Conservation (phyloP, 2,113 vertebrate species). For the Ageneiosus marmoratus region DNA sequence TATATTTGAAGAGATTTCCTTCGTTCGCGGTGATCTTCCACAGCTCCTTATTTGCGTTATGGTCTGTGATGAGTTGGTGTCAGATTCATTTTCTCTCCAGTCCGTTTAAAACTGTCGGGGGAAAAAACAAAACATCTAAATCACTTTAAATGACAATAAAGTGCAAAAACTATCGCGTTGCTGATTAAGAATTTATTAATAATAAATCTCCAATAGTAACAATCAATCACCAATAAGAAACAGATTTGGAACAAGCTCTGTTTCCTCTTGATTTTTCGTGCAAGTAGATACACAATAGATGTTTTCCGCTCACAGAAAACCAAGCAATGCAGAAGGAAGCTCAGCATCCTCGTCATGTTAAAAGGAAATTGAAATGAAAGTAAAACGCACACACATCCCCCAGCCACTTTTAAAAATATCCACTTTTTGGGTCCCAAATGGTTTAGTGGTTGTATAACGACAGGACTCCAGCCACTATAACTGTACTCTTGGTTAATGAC, state of each 20-base stretch:
- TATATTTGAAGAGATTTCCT: slow-evolving; percentile 10
- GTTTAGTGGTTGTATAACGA: slow-evolving; percentile 50
- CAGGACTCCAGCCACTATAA: slow-evolving; percentile 42
- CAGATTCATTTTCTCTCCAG: not conserved
- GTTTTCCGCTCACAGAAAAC: slow-evolving; percentile 54
- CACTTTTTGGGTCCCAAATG: slow-evolving; percentile 53
- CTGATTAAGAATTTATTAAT: not conserved
- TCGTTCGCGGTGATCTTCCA: not conserved
- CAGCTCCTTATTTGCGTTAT: not conserved
- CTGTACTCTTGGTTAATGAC: slow-evolving; percentile 53
- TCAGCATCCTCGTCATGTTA: slow-evolving; percentile 44
- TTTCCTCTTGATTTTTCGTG: slow-evolving; percentile 38
- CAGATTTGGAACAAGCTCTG: slow-evolving; percentile 22
- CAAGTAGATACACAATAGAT: slow-evolving; percentile 54
- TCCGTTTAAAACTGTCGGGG: slow-evolving; percentile 7
- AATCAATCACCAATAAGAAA: slow-evolving; percentile 46
- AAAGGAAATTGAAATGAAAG: slow-evolving; percentile 53
- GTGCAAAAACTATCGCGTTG: not conserved
- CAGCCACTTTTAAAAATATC: slow-evolving; percentile 53
- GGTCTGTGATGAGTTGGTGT: not conserved
- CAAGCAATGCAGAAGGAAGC: slow-evolving; percentile 53
- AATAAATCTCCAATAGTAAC: not conserved
- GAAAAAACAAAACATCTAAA: not conserved
- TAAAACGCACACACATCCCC: slow-evolving; percentile 48
- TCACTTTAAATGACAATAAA: not conserved